These are phyloP conservation scores for Lycocerus yunnanus DNA, from an alignment of 2,888 invertebrate species.

Conservation along the genomic window DNA sequence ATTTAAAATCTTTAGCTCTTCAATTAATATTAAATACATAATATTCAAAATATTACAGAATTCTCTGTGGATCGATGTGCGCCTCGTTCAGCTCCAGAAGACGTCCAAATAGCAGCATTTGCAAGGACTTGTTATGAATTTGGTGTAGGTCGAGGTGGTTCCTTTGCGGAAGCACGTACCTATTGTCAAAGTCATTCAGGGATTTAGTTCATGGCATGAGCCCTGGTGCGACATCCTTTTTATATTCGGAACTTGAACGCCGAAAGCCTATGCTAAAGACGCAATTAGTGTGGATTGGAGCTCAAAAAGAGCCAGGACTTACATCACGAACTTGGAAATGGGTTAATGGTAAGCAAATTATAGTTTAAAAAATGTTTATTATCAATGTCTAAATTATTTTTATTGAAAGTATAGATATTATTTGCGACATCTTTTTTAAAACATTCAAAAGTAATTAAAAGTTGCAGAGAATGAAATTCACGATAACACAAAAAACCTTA, in stretches of 20 bases:
- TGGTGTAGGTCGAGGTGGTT: constrained; percentile 78
- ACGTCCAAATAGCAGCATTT: constrained; percentile 81
- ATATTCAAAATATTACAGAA: constrained; percentile 61
- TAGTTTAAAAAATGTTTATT: too few relatives aligned
- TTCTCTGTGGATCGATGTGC: constrained; percentile 85
- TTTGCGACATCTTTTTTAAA: neutral
- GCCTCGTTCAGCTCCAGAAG: constrained; percentile 73
- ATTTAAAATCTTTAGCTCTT: too few relatives aligned
- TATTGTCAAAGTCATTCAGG: constrained; percentile 71
- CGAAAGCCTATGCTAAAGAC: constrained; percentile 80
- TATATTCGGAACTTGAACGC: constrained; percentile 79
- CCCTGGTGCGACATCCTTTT: constrained; percentile 63
- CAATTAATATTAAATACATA: too few relatives aligned
- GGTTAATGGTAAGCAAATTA: constrained; percentile 77
- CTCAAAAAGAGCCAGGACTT: constrained; percentile 83
- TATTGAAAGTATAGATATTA: neutral
- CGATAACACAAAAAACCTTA: neutral
- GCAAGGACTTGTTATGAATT: constrained; percentile 89
- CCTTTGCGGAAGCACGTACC: constrained; percentile 78
- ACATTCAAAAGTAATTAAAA: neutral
- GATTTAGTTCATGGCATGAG: constrained; percentile 72
- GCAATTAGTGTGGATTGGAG: constrained; percentile 90
- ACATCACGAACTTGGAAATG: constrained; percentile 87
- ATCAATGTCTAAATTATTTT: too few relatives aligned
- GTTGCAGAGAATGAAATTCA: neutral